Base-by-base conservation (phyloP, 2,888 invertebrate species). In the Allophyes oxyacanthae region DNA sequence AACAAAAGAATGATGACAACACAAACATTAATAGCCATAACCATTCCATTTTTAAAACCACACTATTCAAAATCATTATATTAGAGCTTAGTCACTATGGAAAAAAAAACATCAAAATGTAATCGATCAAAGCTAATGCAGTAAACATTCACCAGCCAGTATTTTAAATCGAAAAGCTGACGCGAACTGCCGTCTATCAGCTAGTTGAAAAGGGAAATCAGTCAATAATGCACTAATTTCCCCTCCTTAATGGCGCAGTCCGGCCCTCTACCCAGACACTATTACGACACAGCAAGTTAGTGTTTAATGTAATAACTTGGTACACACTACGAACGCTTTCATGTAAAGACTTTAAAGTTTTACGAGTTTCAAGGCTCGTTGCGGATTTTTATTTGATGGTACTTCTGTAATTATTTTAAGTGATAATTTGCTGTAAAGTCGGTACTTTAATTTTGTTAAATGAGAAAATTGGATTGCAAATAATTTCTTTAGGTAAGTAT, bases 151-250 rank as follows among this genome's bases (percentile, higher is more conserved):
- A 61, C 71, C 74, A 70, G 77, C 69, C 72, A 73, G 83, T 84
- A 84, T 89, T 90, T 89, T 88, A 88, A 89, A 88, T 86, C 86
- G 87, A 86, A 86, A 85, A 83, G 72, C 73, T 75, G 64, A 57
- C 72, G 84, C 85, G 79, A 79, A 79, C 77, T 82, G 83, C 77
- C 88, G 87, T 85, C 90, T 87, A 87, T 86, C 88, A 88, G 82
- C 88, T 88, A 92, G 91, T 92, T 90, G 87, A 86, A 87, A 90
- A 86, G 90, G 93, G 94, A 93, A 94, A 94, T 93, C 90, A 93
- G 92, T 92, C 92, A 91, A 94, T 94, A 92, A 94, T 94, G 90
- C 90, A 92, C 93, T 93, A 90, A 94, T 93, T 93, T 94, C 94
- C 93, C 90, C 84, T 91, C 87, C 89, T 91, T 90, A 92, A 92